Evolutionary conservation across 2,797 vertebrate genomes (phyloP).

Genomic region (Peromyscus attwateri): DNA sequence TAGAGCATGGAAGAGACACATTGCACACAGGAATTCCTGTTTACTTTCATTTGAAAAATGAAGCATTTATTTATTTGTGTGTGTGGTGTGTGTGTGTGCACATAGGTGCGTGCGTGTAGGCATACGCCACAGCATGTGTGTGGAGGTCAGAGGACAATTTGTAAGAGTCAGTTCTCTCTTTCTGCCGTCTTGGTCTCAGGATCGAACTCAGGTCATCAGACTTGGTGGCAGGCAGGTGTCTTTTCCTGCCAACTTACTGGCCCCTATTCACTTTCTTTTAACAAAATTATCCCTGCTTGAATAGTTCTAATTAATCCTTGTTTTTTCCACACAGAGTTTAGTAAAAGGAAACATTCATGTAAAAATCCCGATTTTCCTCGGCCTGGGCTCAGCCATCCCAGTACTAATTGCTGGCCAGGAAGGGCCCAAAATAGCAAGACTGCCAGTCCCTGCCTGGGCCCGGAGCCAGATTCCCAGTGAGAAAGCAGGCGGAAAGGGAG

Average conservation of each 20-base stretch:
- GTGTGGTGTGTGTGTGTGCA: not conserved
- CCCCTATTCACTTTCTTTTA: not conserved
- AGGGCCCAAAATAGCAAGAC: not conserved
- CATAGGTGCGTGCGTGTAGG: not conserved
- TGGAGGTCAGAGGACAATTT: not conserved
- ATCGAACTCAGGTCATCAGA: not conserved
- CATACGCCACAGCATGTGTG: not conserved
- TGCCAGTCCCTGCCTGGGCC: not conserved
- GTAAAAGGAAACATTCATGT: not conserved
- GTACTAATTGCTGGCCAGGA: not conserved
- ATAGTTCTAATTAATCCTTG: not conserved
- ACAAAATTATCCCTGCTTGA: not conserved
- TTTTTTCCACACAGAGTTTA: not conserved
- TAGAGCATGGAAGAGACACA: not conserved
- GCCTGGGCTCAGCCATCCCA: not conserved
- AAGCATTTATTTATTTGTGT: not conserved
- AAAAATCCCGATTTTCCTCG: not conserved
- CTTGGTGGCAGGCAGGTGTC: not conserved
- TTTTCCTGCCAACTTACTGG: not conserved
- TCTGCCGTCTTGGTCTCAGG: not conserved
- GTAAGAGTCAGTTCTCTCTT: not conserved
- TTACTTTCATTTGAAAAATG: not conserved
- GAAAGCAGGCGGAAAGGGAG: not conserved
- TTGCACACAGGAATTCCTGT: not conserved
- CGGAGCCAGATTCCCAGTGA: not conserved